Conservation (phyloP, 2,888 invertebrate species). For the Orthosia gracilis region DNA sequence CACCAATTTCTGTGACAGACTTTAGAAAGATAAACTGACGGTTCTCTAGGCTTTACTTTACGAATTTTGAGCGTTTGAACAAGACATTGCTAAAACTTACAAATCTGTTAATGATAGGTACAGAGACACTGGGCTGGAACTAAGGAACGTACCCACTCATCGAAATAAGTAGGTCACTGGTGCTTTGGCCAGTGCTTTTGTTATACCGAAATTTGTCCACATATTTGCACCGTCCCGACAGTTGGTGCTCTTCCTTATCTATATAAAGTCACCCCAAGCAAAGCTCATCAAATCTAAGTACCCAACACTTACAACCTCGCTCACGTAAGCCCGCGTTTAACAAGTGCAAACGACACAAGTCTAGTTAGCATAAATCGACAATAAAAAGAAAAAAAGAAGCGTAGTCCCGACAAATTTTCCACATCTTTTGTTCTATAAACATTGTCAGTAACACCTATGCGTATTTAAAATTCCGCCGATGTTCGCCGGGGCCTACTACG, state of each 20-base stretch:
- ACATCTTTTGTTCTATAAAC: slow-evolving; percentile 82
- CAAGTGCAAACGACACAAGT: slow-evolving; percentile 62
- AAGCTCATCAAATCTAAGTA: slow-evolving; percentile 50
- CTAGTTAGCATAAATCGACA: slow-evolving; percentile 82
- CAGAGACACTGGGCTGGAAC: neutral
- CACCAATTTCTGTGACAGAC: slow-evolving; percentile 48
- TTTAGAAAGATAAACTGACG: slow-evolving; percentile 46
- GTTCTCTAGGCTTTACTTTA: slow-evolving; percentile 26
- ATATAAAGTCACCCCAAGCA: too few relatives aligned
- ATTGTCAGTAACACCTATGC: slow-evolving; percentile 83
- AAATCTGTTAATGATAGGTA: neutral
- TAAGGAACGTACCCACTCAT: neutral
- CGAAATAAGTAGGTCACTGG: neutral
- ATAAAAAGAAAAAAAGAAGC: slow-evolving; percentile 78
- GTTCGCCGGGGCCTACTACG: slow-evolving; percentile 84
- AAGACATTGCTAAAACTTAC: slow-evolving; percentile 23
- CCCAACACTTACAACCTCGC: slow-evolving; percentile 41
- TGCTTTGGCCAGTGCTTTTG: neutral
- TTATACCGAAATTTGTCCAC: neutral
- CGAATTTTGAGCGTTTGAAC: slow-evolving; percentile 50
- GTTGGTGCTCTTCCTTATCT: too few relatives aligned
- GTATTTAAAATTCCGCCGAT: slow-evolving; percentile 88
- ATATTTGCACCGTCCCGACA: neutral
- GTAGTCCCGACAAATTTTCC: slow-evolving; percentile 70
- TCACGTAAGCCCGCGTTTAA: slow-evolving; percentile 71